Base-by-base conservation (phyloP, 2,888 invertebrate genomes). In the Eupithecia exiguata region DNA sequence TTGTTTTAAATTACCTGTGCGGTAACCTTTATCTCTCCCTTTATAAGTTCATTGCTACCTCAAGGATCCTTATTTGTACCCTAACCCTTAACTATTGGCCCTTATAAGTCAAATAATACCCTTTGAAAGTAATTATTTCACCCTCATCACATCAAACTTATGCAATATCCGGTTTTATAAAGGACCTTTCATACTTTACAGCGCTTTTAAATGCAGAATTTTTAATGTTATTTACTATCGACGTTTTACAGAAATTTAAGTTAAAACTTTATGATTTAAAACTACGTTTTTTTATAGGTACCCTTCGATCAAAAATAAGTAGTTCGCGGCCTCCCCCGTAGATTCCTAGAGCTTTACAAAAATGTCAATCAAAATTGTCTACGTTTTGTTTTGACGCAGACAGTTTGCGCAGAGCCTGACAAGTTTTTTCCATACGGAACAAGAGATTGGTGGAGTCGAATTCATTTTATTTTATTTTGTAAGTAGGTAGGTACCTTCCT, bases 71-170 rank as follows among this genome's bases (percentile, higher is more conserved):
- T 43, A 66, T 66, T 66, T 43, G 66, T 66, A 40, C 66, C 66
- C 66, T 21, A 58, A 40, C 58, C 69, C 66, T 38, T 66, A 65
- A 66, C 40, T 66, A 66, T 66, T 40, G 40, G 40, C 66, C 68
- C 65, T 62, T 66, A 71, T 63, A 73, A 73, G 65, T 58, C 70
- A 66, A 73, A 25, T 71, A 71, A 73, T 69, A 69, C 65, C 72
- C 70, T 69, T 70, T 71, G 25, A 36, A 70, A 71, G 74, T 62
- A 71, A 71, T 71, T 74, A 65, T 65, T 18, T 46, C 58, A 76
- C 76, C 71, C 74, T 69, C 69, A 70, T 75, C 70, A 69, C 38
- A 71, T 73, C 69, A 65, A 73, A 76, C 63, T 72, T 76, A 58
- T 35, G 58, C 70, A 74, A 74, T 71, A 69, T 72, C 72, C 40